Base-by-base conservation (phyloP, 2,797 vertebrate species). In the Petrocephalus sullivani region DNA sequence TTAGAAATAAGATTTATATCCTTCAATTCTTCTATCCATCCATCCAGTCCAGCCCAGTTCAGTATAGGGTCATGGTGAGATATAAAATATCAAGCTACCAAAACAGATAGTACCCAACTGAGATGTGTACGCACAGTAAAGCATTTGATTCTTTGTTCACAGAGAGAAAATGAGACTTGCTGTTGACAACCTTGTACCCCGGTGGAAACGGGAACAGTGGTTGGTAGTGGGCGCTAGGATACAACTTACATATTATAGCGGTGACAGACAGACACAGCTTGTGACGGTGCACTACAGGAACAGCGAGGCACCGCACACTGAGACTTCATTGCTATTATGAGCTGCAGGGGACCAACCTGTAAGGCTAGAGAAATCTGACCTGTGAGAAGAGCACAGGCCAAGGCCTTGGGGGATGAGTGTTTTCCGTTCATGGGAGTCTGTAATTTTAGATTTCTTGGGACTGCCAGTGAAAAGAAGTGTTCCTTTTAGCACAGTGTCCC, bases 401-500 rank as follows among this genome's bases (percentile, higher is more conserved):
- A 46, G 41, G 41, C 75, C 41, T 19, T 33, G 58, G 1, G 49
- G 19, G 53, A 61, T n/a, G 51, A 12, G 58, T 84, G 37, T 21
- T 41, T 61, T 61, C 56, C 49, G 37, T 49, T 88, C 60, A 61
- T 85, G 6, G 46, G 81, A 85, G 58, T 46, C 87, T n/a, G 58
- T 88, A 21, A 54, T 28, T 21, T 28, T 2, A 85, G 41, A 85
- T 8, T 10, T 54, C 57, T 53, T 19, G 61, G 3, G 28, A 28
- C 21, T 83, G 37, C 19, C 6, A 54, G 23, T n/a, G 21, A 78
- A 37, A 51, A 61, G 53, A 67, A 88, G 87, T 67, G 1, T 71
- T n/a, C 28, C 9, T 71, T 71, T 51, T 67, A 8, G 41, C 82
- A 85, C 81, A 19, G 89, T 88, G 53, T 82, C 87, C 86, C 89